Evolutionary conservation across 1,140 invertebrate genomes (phyloP).

Genomic region (Aphaenogaster rudis): DNA sequence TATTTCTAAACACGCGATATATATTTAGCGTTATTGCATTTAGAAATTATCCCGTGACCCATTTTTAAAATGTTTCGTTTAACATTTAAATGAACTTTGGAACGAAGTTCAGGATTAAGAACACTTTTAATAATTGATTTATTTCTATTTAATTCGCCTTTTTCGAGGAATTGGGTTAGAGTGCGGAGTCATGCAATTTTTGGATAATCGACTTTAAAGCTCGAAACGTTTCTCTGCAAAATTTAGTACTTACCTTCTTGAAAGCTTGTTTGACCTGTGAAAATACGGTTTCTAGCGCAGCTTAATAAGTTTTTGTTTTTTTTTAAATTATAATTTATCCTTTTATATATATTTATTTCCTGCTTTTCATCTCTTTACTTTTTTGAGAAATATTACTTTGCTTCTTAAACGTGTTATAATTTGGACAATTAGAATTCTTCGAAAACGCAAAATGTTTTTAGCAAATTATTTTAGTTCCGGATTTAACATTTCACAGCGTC

Average conservation of each 20-base stretch:
- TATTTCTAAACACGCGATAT: not conserved
- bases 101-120: slow-evolving; percentile 21
- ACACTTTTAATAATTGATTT: slow-evolving; percentile 36
- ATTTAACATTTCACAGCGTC: not conserved
- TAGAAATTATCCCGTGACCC: not conserved
- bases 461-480: not conserved
- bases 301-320: not conserved
- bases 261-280: slow-evolving; percentile 1
- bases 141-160: slow-evolving; percentile 26
- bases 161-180: slow-evolving; percentile 10
- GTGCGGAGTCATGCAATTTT: slow-evolving; percentile 35
- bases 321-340: slow-evolving; percentile 7
- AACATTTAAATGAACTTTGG: slow-evolving; percentile 24
- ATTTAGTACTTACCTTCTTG: slow-evolving; percentile 34
- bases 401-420: not conserved
- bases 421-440: not conserved
- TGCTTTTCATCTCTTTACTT: not conserved
- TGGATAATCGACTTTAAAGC: slow-evolving; percentile 43
- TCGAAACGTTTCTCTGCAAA: slow-evolving; percentile 27
- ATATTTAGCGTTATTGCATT: not conserved
- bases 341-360: not conserved
- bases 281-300: slow-evolving; percentile 16
- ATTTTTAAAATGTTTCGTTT: not conserved
- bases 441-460: not conserved
- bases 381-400: not conserved